Conservation (phyloP, 2,888 invertebrate genomes). For the Heliconius hortense region DNA sequence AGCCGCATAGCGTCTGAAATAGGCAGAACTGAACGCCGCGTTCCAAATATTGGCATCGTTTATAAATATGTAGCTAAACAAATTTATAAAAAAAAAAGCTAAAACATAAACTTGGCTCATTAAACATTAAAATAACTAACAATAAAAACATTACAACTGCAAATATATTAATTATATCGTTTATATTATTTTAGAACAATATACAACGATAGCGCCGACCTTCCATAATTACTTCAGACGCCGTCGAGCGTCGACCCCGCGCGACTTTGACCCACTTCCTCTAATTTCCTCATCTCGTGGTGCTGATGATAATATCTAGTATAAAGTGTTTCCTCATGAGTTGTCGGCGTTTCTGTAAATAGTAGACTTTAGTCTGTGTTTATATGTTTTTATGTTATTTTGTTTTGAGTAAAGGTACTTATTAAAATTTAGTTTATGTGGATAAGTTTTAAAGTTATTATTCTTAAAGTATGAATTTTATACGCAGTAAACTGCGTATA, state of each 20-base stretch:
- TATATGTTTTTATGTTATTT: not conserved
- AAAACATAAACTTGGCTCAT: not conserved
- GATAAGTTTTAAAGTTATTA: not conserved
- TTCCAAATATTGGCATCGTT: not conserved
- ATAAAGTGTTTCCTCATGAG: slow-evolving; percentile 15
- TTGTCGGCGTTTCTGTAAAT: not conserved
- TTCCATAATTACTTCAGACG: slow-evolving; percentile 75
- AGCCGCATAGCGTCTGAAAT: too few relatives aligned
- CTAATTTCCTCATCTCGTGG: slow-evolving; percentile 74
- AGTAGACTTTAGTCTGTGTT: not conserved
- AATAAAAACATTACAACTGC: not conserved
- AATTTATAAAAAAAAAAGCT: not conserved
- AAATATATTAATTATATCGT: slow-evolving; percentile 9
- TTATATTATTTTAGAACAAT: slow-evolving; percentile 36
- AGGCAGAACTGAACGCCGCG: too few relatives aligned
- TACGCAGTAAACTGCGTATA: too few relatives aligned
- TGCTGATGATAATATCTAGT: slow-evolving; percentile 57
- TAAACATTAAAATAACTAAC: not conserved
- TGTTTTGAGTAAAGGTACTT: not conserved
- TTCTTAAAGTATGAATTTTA: not conserved
- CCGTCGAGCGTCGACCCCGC: slow-evolving; percentile 68
- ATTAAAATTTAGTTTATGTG: not conserved
- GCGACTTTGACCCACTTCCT: slow-evolving; percentile 80
- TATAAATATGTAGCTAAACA: not conserved
- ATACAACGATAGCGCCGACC: slow-evolving; percentile 56